Conservation (phyloP, 2,888 invertebrate species). For the Cephus pulcher region DNA sequence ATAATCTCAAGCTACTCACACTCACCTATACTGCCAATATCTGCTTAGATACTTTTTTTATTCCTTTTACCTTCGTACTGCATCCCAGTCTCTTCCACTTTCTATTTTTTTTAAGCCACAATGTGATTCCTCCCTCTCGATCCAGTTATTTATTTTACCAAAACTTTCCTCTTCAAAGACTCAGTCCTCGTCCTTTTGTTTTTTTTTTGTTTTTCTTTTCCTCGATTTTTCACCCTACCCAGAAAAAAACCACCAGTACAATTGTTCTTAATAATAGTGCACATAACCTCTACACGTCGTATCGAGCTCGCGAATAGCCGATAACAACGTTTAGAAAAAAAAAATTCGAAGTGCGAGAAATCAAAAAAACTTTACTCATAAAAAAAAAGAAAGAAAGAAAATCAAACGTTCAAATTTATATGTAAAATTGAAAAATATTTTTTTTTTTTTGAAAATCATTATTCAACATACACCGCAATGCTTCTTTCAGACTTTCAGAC, state of each 20-base stretch:
- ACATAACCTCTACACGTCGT: not conserved
- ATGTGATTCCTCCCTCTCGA: constrained; percentile 40
- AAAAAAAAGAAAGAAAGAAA: not conserved
- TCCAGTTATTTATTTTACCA: constrained; percentile 39
- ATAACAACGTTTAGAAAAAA: not conserved
- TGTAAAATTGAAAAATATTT: too few relatives aligned
- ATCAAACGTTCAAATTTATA: too few relatives aligned
- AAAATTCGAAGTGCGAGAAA: not conserved
- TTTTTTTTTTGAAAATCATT: not conserved
- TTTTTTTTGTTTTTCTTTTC: constrained; percentile 32
- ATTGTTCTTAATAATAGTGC: constrained; percentile 8
- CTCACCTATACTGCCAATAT: constrained; percentile 57
- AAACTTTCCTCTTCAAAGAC: not conserved
- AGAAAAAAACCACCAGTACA: constrained; percentile 1
- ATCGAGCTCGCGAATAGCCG: not conserved
- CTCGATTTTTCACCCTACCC: constrained; percentile 11
- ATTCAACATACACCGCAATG: not conserved
- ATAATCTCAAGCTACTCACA: constrained; percentile 50
- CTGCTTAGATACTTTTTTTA: constrained; percentile 40
- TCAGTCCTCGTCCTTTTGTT: constrained; percentile 26
- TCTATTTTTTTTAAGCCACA: constrained; percentile 29
- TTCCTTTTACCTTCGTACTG: constrained; percentile 5
- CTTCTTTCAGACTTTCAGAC: not conserved
- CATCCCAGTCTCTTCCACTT: constrained; percentile 19
- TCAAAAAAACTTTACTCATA: not conserved